Evolutionary conservation across 2,888 invertebrate genomes (phyloP), one percentile per base, ranked within the genome.

Genomic region (Caenorhabditis sp.): DNA sequence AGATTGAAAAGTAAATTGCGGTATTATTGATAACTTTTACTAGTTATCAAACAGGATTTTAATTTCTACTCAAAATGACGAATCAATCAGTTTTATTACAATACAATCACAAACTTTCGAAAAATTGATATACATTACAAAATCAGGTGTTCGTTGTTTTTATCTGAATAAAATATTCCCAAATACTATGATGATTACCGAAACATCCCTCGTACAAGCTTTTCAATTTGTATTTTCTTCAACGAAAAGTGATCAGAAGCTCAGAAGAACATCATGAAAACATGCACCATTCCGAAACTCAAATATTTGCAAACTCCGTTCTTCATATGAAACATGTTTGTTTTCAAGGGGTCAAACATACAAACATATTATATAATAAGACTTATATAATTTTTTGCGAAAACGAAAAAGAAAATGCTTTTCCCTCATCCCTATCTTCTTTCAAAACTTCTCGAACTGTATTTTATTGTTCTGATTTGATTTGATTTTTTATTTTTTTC

Each of bases 271-370:
- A 43, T 43, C 43, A 43, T 43, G 43, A 43, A 43, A 43, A 43
- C 43, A 43, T 43, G 43, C 43, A 43, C 43, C 43, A 43, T 43
- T 43, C 43, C 43, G 43, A 43, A 43, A 43, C 14, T 43, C 43
- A 43, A 43, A 43, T 43, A 43, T 43, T 43, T 43, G 43, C 43
- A 43, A 43, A 43, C 43, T 43, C 43, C 43, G 19, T 17, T 36
- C 53, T 54, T 19, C 37, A 24, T 21, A 23, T n/a, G 31, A 51
- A 26, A 43, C 21, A 49, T 69, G 55, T 69, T 69, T 69, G 64
- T 64, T 50, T 64, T 69, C 59, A 69, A 57, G 31, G 19, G 51
- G 26, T 51, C 50, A 27, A 21, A 43, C 49, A 59, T 23, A 8
- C 49, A 61, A 17, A 57, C 17, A 57, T n/a, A 43, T 43, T 17